Base-by-base conservation (phyloP, 1,140 invertebrate genomes). In the Ooceraea biroi region DNA sequence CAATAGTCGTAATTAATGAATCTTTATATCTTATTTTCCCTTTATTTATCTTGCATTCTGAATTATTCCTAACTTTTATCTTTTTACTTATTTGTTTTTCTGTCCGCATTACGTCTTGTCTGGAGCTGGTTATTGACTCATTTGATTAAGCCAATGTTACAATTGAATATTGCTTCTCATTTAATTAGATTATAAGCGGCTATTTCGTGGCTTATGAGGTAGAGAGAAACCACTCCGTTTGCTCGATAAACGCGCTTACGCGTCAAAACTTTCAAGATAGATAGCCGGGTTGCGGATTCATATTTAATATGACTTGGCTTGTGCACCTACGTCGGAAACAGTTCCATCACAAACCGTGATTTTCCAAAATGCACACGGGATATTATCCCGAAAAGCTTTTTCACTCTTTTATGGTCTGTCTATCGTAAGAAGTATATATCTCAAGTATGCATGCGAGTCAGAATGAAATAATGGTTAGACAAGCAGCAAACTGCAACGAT, bases 231-330 rank as follows among this genome's bases (percentile, higher is more conserved):
- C 36, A 27, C 63, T 69, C 48, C 17, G 58, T 27, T 52, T 27
- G 48, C 22, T 71, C 76, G 76, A 80, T 80, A 80, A 80, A 80
- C 22, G 76, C 50, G 76, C 76, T 80, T 69, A 80, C 65, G 76
- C 50, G 76, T 80, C 76, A 80, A 80, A 77, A 80, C 76, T 80
- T 78, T 69, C 65, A 71, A 80, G 76, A 80, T 80, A 69, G 65
- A 80, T 80, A 57, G 76, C n/a, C 76, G 76, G 57, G 63, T 80
- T 80, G 76, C 65, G 76, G 76, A 80, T 80, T 80, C 76, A 80
- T 71, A 80, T 80, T 80, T 80, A 80, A 80, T 80, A 80, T 10
- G 76, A 80, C 52, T 65, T 19, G 52, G 76, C 50, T 80, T 71
- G 50, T 71, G 65, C 65, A 80, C 76, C 76, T 58, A 80, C 65